These are phyloP conservation scores for Caenorhabditis wallacei DNA, from an alignment of 2,888 invertebrate genomes.

Conservation along the genomic window DNA sequence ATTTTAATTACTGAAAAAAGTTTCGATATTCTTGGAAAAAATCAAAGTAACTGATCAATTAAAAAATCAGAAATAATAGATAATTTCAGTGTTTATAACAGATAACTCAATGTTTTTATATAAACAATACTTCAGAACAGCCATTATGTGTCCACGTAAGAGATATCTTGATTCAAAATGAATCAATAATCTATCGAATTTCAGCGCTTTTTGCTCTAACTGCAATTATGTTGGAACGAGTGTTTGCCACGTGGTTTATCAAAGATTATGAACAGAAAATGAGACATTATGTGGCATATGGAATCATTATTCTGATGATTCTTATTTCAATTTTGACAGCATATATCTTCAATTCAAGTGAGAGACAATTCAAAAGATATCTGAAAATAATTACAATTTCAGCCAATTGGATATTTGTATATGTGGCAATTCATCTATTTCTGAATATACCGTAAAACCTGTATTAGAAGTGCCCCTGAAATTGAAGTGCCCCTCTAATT, in stretches of 20 bases:
- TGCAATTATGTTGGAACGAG: constrained; percentile 36
- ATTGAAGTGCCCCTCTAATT: too few species aligned
- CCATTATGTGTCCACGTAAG: constrained; percentile 34
- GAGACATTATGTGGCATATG: constrained; percentile 16
- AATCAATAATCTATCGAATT: too few species aligned
- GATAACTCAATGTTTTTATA: not conserved
- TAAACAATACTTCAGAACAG: constrained; percentile 22
- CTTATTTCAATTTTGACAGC: constrained; percentile 17
- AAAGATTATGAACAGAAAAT: constrained; percentile 47
- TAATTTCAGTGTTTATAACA: constrained; percentile 5
- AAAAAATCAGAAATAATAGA: not conserved
- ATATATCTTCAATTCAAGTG: constrained; percentile 38
- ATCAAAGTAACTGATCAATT: constrained; percentile 15
- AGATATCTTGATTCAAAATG: too few species aligned
- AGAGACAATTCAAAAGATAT: not conserved
- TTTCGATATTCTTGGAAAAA: constrained; percentile 32
- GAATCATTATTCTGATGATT: constrained; percentile 13
- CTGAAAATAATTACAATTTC: not conserved
- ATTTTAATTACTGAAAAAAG: constrained; percentile 22
- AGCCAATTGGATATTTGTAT: constrained; percentile 34
- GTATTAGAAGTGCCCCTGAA: too few species aligned
- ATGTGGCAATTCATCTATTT: constrained; percentile 23
- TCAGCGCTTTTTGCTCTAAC: constrained; percentile 41
- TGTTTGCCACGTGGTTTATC: constrained; percentile 43
- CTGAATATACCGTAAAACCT: too few species aligned